Percentiles rank a stretch among this genome's conserved stretches.
Evolutionary conservation across 2,113 vertebrate species (phyloP).

Genomic region (Ursus arctos): DNA sequence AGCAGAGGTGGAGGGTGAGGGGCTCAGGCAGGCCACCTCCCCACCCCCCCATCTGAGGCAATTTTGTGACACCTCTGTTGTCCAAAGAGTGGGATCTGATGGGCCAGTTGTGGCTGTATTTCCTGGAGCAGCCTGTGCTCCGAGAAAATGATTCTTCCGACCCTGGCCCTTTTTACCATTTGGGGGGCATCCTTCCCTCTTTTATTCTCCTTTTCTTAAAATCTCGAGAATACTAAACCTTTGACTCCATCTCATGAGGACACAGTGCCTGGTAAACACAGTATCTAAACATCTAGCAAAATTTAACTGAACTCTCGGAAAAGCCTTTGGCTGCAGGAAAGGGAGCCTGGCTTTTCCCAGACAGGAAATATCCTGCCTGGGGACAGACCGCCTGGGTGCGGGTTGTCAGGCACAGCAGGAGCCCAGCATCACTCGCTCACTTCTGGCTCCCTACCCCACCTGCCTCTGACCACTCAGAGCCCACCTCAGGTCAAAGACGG

Average conservation of each 20-base stretch:
- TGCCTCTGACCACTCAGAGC: background rate
- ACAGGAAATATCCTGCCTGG: background rate
- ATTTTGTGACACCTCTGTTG: background rate
- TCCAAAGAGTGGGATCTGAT: background rate
- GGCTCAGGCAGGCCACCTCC: background rate
- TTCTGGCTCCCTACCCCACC: background rate
- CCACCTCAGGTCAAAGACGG: background rate
- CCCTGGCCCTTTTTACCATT: background rate
- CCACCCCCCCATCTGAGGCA: background rate
- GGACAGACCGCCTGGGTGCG: background rate
- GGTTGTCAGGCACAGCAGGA: background rate
- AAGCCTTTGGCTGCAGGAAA: constrained; percentile 4
- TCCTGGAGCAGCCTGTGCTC: background rate
- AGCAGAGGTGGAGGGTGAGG: background rate
- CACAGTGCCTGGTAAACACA: background rate
- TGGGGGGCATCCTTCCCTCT: background rate
- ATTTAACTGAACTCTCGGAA: background rate
- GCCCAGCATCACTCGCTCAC: too few species aligned
- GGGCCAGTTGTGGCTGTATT: background rate
- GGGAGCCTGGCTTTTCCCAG: background rate
- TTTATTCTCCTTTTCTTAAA: constrained; percentile 36
- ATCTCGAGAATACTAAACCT: background rate
- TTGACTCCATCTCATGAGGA: background rate
- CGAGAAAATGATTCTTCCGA: background rate
- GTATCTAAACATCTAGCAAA: background rate